Conservation (phyloP, 2,888 invertebrate genomes). For the Coenonympha glycerion region DNA sequence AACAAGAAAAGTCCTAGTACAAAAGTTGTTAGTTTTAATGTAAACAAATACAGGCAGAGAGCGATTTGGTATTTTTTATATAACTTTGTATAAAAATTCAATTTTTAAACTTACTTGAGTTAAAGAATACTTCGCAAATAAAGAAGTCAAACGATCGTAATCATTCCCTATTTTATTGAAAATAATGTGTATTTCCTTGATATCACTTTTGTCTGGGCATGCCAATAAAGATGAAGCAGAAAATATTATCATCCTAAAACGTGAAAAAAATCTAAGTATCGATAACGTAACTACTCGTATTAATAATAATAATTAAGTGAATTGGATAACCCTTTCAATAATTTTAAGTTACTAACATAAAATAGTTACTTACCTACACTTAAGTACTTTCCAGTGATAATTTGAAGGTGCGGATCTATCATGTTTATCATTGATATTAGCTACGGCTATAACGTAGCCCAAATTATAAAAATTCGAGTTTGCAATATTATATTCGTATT, state of each 20-base stretch:
- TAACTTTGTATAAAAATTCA: too few relatives aligned
- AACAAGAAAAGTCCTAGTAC: too few relatives aligned
- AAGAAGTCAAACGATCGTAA: slow-evolving; percentile 53
- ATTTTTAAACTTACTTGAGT: slow-evolving; percentile 45
- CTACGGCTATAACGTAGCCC: slow-evolving; percentile 53
- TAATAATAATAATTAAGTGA: too few relatives aligned
- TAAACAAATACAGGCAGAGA: too few relatives aligned
- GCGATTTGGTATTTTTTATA: too few relatives aligned
- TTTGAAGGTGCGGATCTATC: slow-evolving; percentile 67
- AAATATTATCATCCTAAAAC: slow-evolving; percentile 63
- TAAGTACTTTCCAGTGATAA: slow-evolving; percentile 68
- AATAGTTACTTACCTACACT: slow-evolving; percentile 54
- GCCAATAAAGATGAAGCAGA: slow-evolving; percentile 60
- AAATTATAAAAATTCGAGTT: slow-evolving; percentile 47
- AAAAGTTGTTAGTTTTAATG: too few relatives aligned
- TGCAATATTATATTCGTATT: slow-evolving; percentile 50
- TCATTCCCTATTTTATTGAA: slow-evolving; percentile 56
- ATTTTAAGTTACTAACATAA: too few relatives aligned
- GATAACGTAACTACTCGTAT: too few relatives aligned
- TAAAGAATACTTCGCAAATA: slow-evolving; percentile 59
- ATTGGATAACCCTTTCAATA: too few relatives aligned
- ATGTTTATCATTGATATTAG: slow-evolving; percentile 60
- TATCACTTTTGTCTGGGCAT: slow-evolving; percentile 57
- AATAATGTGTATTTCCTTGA: slow-evolving; percentile 57
- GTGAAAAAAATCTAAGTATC: neutral